Evolutionary conservation across 2,797 vertebrate genomes (phyloP).

Genomic region (Schizopygopsis pylzovi): DNA sequence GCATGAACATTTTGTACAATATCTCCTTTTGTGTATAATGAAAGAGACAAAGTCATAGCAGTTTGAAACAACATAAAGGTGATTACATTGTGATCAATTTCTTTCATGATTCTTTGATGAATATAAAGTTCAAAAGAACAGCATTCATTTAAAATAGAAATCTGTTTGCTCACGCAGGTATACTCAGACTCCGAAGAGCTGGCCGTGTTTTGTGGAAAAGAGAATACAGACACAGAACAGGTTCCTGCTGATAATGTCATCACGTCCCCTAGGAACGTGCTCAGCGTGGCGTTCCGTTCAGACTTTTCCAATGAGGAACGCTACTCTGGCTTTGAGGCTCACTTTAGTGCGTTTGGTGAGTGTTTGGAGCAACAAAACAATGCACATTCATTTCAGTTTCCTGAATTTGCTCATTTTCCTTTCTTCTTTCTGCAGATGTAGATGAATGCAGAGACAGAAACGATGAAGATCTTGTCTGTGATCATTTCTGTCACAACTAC

Average conservation of each 20-base stretch:
- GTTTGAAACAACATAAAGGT: background rate
- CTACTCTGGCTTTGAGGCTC: slow-evolving; percentile 89
- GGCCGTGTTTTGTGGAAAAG: slow-evolving; percentile 88
- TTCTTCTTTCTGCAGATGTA: slow-evolving; percentile 77
- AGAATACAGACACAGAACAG: slow-evolving; percentile 89
- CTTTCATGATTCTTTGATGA: background rate
- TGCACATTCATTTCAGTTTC: background rate
- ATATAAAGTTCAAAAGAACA: background rate
- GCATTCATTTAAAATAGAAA: background rate
- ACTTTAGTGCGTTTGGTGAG: slow-evolving; percentile 85
- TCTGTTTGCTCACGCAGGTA: slow-evolving; percentile 74
- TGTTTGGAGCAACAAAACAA: slow-evolving; percentile 71
- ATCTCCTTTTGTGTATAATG: background rate
- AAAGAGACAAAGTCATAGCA: background rate
- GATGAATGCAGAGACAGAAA: slow-evolving; percentile 88
- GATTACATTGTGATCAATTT: background rate
- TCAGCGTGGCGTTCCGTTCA: slow-evolving; percentile 86
- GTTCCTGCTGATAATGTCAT: slow-evolving; percentile 83
- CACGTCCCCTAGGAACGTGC: slow-evolving; percentile 79
- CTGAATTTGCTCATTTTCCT: background rate
- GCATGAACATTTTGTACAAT: background rate
- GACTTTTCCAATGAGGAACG: slow-evolving; percentile 96
- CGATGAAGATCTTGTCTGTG: slow-evolving; percentile 86
- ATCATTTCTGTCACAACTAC: slow-evolving; percentile 96
- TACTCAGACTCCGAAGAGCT: slow-evolving; percentile 85